Evolutionary conservation across 2,888 invertebrate species (phyloP), one percentile per base, ranked within the genome.

Genomic region (Sicus ferrugineus): DNA sequence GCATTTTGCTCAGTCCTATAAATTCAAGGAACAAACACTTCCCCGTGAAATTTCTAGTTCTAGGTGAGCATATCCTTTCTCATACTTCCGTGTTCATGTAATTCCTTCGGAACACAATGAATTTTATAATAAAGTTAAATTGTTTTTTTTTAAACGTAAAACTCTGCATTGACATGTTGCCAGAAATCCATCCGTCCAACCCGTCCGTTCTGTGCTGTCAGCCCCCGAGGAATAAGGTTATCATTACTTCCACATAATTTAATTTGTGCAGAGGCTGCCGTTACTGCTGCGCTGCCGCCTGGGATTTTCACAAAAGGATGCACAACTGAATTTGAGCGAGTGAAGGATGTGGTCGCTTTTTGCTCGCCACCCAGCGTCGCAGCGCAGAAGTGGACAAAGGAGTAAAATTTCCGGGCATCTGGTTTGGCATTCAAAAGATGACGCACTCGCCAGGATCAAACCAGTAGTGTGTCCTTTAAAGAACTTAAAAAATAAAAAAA

Each of bases 221-320:
- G 46, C 28, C 58, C 58, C 30, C 19, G 48, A 67, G 23, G 56
- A 67, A 31, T 30, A 19, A 48, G 61, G 59, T 67, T 67, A 67
- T 67, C 67, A 67, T 67, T 67, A 67, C 30, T 67, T 67, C 67
- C 67, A 67, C 59, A 58, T 67, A 67, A 67, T 67, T 67, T 67
- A 67, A 67, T 59, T 58, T 59, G 21, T 48, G 48, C 67, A 59
- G 52, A 65, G 38, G 38, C 54, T 65, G 34, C 52, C 9, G n/a
- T 46, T 21, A 16, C 34, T 14, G 9, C 14, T 14, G n/a, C 14
- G 59, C 14, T 61, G 61, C n/a, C 56, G 56, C 38, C 56, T 28
- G 64, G 50, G 16, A 66, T 48, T 58, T 67, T 67, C 26, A 58
- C 66, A 67, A 67, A 56, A 56, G 48, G 59, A 14, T 67, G 67